These are phyloP conservation scores for Drosophila setifemur DNA, from an alignment of 1,140 invertebrate species.

Conservation along the genomic window DNA sequence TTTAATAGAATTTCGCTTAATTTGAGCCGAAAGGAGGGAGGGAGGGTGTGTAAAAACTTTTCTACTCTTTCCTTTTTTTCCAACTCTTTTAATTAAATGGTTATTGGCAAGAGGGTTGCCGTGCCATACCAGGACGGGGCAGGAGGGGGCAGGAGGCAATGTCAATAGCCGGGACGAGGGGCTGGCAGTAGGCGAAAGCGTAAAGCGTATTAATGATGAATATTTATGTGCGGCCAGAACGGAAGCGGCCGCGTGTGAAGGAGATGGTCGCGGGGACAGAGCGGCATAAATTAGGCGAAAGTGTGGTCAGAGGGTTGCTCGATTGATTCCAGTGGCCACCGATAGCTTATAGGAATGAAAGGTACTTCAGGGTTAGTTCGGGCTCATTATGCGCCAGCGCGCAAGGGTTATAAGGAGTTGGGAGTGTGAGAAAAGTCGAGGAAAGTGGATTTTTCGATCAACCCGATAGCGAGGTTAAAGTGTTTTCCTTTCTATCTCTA, in stretches of 20 bases:
- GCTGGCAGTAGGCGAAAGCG: conserved; percentile 51
- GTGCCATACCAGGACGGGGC: not conserved
- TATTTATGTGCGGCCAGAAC: conserved; percentile 74
- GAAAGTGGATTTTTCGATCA: conserved; percentile 10
- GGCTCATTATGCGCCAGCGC: conserved; percentile 63
- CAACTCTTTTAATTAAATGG: conserved; percentile 81
- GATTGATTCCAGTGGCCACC: conserved; percentile 38
- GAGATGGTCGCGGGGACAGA: conserved; percentile 27
- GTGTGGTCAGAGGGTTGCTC: conserved; percentile 54
- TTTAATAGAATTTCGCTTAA: conserved; percentile 81
- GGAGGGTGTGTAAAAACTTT: conserved; percentile 39
- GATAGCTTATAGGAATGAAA: conserved; percentile 26
- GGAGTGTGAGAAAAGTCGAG: not conserved
- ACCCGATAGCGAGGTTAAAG: conserved; percentile 8
- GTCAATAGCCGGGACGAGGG: conserved; percentile 58
- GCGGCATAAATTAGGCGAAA: conserved; percentile 76
- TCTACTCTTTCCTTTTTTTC: conserved; percentile 37
- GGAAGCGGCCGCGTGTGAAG: conserved; percentile 43
- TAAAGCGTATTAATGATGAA: conserved; percentile 80
- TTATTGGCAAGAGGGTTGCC: conserved; percentile 54
- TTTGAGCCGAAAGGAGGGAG: conserved; percentile 51
- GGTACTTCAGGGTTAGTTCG: conserved; percentile 28
- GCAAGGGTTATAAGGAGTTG: conserved; percentile 36
- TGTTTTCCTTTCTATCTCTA: not conserved
- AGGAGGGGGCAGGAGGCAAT: conserved; percentile 48